Conservation (phyloP, 2,888 invertebrate species). For the Macroteleia sp. region DNA sequence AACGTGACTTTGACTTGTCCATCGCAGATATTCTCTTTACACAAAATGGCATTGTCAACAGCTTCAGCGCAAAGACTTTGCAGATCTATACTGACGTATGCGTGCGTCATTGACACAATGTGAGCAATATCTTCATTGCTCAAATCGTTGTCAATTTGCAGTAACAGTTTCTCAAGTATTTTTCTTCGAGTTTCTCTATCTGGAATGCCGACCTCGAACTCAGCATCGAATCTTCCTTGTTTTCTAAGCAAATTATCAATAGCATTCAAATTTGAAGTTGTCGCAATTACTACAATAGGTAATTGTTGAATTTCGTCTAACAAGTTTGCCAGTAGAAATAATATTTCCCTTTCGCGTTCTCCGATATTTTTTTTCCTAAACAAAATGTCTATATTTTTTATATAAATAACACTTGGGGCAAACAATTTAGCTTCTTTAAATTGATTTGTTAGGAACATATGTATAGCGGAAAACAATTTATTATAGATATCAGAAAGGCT, state of each 20-base stretch:
- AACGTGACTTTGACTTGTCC: conserved; percentile 71
- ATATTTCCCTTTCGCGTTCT: conserved; percentile 90
- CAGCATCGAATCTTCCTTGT: conserved; percentile 92
- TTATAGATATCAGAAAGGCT: conserved; percentile 90
- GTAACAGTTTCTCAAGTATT: conserved; percentile 87
- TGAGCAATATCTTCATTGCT: conserved; percentile 86
- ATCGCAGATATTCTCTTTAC: background rate
- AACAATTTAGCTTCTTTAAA: conserved; percentile 89
- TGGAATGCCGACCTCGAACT: conserved; percentile 92
- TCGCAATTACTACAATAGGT: conserved; percentile 90
- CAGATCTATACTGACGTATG: conserved; percentile 95
- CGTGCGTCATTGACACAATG: conserved; percentile 91
- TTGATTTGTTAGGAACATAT: conserved; percentile 87
- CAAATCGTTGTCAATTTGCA: conserved; percentile 86
- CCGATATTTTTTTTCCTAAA: conserved; percentile 88
- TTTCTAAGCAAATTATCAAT: conserved; percentile 91
- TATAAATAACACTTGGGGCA: conserved; percentile 90
- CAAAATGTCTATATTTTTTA: conserved; percentile 94
- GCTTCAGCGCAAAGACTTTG: conserved; percentile 91
- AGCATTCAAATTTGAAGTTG: conserved; percentile 88
- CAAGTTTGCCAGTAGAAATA: conserved; percentile 87
- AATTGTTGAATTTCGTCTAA: conserved; percentile 87
- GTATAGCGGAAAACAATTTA: conserved; percentile 91
- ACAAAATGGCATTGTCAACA: conserved; percentile 65
- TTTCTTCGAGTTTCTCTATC: conserved; percentile 86